These are phyloP conservation scores for Stenoptilia bipunctidactyla DNA, from an alignment of 2,888 invertebrate genomes.

Conservation along the genomic window DNA sequence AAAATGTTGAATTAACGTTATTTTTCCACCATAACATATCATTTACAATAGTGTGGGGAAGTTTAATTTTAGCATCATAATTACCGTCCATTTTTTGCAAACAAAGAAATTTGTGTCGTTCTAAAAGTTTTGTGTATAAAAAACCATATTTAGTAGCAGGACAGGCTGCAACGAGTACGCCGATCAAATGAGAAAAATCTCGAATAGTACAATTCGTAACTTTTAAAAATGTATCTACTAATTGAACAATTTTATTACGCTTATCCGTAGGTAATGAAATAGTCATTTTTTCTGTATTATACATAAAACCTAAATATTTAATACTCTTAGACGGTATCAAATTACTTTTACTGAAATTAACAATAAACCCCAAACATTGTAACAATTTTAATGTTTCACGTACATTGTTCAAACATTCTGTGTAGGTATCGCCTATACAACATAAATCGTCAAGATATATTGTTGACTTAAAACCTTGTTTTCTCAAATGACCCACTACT, in stretches of 20 bases:
- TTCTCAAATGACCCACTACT: slow-evolving; percentile 4
- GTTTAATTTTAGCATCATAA: slow-evolving; percentile 4
- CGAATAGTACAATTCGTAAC: slow-evolving; percentile 3
- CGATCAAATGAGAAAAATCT: slow-evolving; percentile 5
- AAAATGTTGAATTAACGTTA: slow-evolving; percentile 1
- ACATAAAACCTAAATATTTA: slow-evolving; percentile 6
- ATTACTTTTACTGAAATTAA: slow-evolving; percentile 5
- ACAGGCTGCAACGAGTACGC: slow-evolving; percentile 2
- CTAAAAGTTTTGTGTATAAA: slow-evolving; percentile 5
- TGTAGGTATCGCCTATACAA: slow-evolving; percentile 3
- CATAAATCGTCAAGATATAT: slow-evolving; percentile 3
- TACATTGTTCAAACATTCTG: slow-evolving; percentile 3
- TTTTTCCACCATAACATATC: slow-evolving; percentile 4
- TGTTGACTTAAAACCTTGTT: slow-evolving; percentile 2
- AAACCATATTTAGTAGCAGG: slow-evolving; percentile 5
- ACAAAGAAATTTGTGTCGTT: slow-evolving; percentile 2
- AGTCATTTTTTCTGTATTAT: slow-evolving; percentile 2
- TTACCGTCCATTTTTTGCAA: neutral
- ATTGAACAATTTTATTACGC: neutral
- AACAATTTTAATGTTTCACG: slow-evolving; percentile 3
- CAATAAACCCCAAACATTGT: slow-evolving; percentile 5
- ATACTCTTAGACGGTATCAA: slow-evolving; percentile 1
- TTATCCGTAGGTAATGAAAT: slow-evolving; percentile 5
- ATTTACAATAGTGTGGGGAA: neutral
- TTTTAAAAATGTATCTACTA: neutral